These are phyloP conservation scores for Bryconaethiops microstoma DNA, from an alignment of 2,797 vertebrate genomes.

Conservation along the genomic window DNA sequence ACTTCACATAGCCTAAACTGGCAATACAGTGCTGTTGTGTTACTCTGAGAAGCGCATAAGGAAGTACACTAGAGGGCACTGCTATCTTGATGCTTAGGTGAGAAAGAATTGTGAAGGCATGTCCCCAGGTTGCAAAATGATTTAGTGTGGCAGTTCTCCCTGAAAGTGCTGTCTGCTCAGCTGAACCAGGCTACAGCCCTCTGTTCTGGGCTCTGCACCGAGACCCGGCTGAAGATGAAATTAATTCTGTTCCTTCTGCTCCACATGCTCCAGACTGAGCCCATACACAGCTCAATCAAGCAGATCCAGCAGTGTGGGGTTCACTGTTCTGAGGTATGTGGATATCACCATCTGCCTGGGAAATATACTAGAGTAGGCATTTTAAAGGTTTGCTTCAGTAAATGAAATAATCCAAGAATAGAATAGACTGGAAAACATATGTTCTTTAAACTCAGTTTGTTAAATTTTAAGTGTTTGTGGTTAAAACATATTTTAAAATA, in stretches of 20 bases:
- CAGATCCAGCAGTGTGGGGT: constrained; percentile 16
- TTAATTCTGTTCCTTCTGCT: constrained; percentile 3
- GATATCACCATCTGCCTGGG: background rate
- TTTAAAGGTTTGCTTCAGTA: background rate
- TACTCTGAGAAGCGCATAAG: background rate
- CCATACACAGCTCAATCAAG: background rate
- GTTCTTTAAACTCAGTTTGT: too few relatives aligned
- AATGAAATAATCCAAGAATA: background rate
- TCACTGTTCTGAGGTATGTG: constrained; percentile 17
- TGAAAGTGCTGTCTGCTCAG: background rate
- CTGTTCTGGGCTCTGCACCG: too few relatives aligned
- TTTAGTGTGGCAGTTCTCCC: background rate
- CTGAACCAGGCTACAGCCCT: background rate
- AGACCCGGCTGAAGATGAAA: constrained; percentile 2
- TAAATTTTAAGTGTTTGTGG: too few relatives aligned
- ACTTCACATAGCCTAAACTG: background rate
- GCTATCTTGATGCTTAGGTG: background rate
- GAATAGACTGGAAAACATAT: too few relatives aligned
- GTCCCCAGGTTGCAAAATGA: background rate
- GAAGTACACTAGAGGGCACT: constrained; percentile 33
- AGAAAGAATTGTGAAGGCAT: background rate
- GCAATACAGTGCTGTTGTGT: background rate
- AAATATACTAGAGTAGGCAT: background rate
- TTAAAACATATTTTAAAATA: too few relatives aligned
- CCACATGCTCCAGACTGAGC: background rate